These are phyloP conservation scores for Bellardia pandia DNA, from an alignment of 2,888 invertebrate species.

Conservation along the genomic window DNA sequence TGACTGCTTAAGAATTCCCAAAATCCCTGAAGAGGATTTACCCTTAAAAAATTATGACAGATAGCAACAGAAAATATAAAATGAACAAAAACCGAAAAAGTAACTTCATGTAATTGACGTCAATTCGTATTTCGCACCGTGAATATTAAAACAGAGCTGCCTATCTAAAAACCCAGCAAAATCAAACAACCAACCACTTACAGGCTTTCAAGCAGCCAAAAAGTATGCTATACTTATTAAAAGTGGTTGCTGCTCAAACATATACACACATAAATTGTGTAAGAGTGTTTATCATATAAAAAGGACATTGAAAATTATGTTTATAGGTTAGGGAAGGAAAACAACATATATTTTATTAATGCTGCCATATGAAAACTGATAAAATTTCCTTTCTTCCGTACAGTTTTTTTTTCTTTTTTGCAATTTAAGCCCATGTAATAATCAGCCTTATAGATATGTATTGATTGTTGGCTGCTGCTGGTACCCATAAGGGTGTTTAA, in stretches of 20 bases:
- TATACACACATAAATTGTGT: neutral
- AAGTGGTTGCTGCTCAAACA: constrained; percentile 47
- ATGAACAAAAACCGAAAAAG: constrained; percentile 58
- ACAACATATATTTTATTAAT: constrained; percentile 59
- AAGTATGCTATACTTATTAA: constrained; percentile 70
- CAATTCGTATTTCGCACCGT: constrained; percentile 85
- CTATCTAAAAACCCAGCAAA: constrained; percentile 16
- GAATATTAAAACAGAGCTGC: constrained; percentile 74
- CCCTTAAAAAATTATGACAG: constrained; percentile 73
- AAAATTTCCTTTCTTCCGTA: neutral
- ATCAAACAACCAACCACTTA: constrained; percentile 50
- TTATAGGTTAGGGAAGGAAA: constrained; percentile 72
- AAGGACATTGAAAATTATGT: constrained; percentile 72
- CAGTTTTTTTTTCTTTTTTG: constrained; percentile 31
- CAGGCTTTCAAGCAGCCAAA: constrained; percentile 33
- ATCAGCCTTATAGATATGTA: constrained; percentile 58
- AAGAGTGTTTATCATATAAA: constrained; percentile 33
- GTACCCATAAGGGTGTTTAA: constrained; percentile 43
- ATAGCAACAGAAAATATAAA: constrained; percentile 49
- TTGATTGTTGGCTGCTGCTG: neutral
- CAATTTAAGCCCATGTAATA: constrained; percentile 54
- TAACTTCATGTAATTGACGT: constrained; percentile 84
- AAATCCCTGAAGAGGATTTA: constrained; percentile 84
- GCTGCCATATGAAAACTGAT: constrained; percentile 52
- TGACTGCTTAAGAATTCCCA: constrained; percentile 78